Percentiles rank a stretch among this genome's conserved stretches.
phyloP scores from a whole-genome alignment of 1,140 invertebrate genomes.

The Panonychus citri region DNA sequence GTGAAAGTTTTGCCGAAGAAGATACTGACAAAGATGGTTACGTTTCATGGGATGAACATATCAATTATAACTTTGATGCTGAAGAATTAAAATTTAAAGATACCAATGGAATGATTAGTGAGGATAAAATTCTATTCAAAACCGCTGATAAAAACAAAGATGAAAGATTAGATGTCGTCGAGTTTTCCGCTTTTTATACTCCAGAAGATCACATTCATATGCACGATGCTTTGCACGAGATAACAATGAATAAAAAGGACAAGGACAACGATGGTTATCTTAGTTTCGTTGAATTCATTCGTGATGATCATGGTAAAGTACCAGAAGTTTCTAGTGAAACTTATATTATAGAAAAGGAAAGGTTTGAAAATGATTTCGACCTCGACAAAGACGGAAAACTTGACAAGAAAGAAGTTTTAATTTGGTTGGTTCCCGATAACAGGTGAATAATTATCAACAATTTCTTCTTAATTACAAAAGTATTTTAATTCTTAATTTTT shows the following conservation, averaged over 20 bases:
- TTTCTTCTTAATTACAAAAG: constrained; percentile 31
- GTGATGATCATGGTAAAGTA: constrained; percentile 1
- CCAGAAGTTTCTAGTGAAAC: constrained; percentile 10
- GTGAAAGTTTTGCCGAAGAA: constrained; percentile 58
- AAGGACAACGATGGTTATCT: constrained; percentile 14
- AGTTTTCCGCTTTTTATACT: constrained; percentile 72
- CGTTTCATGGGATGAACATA: constrained; percentile 30
- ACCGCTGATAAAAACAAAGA: constrained; percentile 67
- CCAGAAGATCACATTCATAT: constrained; percentile 79
- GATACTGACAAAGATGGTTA: constrained; percentile 31
- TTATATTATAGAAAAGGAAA: constrained; percentile 50
- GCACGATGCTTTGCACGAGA: constrained; percentile 31
- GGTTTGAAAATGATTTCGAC: constrained; percentile 73
- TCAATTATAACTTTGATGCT: constrained; percentile 51
- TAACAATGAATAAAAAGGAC: constrained; percentile 13
- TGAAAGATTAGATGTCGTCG: constrained; percentile 43
- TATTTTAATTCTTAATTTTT: constrained; percentile 1
- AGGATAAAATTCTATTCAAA: constrained; percentile 64
- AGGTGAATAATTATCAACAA: constrained; percentile 22
- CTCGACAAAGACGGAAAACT: constrained; percentile 60
- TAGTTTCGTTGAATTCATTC: constrained; percentile 9
- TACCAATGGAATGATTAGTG: constrained; percentile 24
- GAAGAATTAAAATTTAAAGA: constrained; percentile 23
- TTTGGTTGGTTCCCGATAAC: constrained; percentile 76
- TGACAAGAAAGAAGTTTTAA: constrained; percentile 48